Base-by-base conservation (phyloP, 1,140 invertebrate genomes). In the Phortica variegata region DNA sequence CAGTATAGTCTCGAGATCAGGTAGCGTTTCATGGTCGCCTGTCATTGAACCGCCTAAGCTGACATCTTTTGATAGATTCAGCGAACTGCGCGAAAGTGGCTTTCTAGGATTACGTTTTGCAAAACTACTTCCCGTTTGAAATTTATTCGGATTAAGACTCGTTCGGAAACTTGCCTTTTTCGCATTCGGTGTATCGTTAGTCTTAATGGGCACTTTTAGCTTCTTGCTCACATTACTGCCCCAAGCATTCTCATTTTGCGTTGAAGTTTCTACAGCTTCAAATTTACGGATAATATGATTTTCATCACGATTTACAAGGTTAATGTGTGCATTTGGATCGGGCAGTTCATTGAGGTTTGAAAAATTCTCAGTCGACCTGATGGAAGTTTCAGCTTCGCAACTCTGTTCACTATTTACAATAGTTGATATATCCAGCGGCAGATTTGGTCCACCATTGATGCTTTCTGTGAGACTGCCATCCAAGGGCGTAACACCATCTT, bases 81-180 rank as follows among this genome's bases (percentile, higher is more conserved):
- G 13, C 1, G 56, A 42, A n/a, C 21, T 45, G 7, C 58, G 51
- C 3, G 80, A 76, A n/a, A 84, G 50, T 0, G 83, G 82, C 73
- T 90, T 90, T 62, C 87, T 80, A 10, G 87, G 87, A 79, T 90
- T 90, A 49, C 87, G 77, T 62, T 88, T 85, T 17, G 80, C 63
- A 79, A 73, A 89, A 85, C 65, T 59, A 15, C 45, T 50, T 1
- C 83, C 79, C 33, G 80, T 82, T 31, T 82, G 79, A 75, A 90
- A 90, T 43, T 88, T 77, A 65, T 90, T 88, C 60, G 47, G 54
- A 46, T 54, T 87, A 1, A 73, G 42, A 19, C 65, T 75, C 0
- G 73, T 36, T 38, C 61, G 70, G 0, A 72, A 81, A 2, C 84
- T 82, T n/a, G 85, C 76, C 55, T 79, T 71, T 0, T 34, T 31